Base-by-base conservation (phyloP, 2,113 vertebrate genomes). In the Salminus brasiliensis region DNA sequence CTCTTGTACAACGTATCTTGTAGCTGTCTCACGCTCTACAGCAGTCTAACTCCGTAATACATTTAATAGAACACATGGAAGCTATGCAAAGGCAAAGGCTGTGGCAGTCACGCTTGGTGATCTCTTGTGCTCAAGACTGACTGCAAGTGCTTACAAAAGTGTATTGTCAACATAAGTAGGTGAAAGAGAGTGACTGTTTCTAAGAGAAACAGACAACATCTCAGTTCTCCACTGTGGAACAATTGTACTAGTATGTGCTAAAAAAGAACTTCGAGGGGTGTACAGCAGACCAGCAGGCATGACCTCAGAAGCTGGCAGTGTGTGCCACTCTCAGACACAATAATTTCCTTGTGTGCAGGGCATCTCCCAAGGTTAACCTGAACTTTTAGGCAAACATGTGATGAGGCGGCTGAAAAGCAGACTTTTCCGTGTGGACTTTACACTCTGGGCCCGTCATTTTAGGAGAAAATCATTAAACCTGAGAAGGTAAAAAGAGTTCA, bases 121-220 rank as follows among this genome's bases (percentile, higher is more conserved):
- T 13, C 25, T 47, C 55, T 23, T 8, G 21, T 52, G 27, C 16
- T 39, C 30, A 4, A n/a, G 10, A 29, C 21, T 23, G 52, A 60
- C 52, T 45, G 47, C 4, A 75, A 52, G 47, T 57, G 45, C 60
- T 57, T 67, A 39, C 32, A 66, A n/a, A 66, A 63, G 29, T 34
- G 0, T 66, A 4, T 39, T 5, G 9, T 39, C 34, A 23, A 10
- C n/a, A 36, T 23, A 21, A 21, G 0, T 63, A 36, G 15, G 0
- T 39, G 52, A n/a, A 21, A 66, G 18, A 63, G 30, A 23, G 32
- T n/a, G 1, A 63, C 2, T 7, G 10, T 43, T 74, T 39, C 27
- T 45, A 16, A 29, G 2, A 7, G 57, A 2, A 74, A 29, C 23
- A 32, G 16, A 47, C 11, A 25, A 43, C 36, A 74, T 7, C 53